A percentile compares a stretch with the other conserved stretches of the same genome.
Conservation (phyloP, 2,888 invertebrate species). For the Hylaea fasciaria region DNA sequence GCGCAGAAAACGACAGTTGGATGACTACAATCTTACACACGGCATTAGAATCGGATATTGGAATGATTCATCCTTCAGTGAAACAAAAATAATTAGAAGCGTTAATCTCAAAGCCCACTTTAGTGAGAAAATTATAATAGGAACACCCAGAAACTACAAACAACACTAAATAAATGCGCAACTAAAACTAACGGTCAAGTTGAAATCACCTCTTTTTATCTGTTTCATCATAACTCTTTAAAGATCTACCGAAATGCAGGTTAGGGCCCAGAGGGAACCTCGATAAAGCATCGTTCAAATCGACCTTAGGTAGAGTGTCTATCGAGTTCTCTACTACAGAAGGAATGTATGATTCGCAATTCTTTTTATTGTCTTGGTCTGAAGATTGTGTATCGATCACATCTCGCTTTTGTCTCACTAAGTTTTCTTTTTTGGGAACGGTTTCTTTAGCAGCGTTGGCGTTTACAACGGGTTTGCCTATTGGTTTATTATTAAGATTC, state of each 20-base stretch:
- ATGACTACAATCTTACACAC: too few relatives aligned
- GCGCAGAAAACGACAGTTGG: not conserved
- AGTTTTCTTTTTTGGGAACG: conserved; percentile 5
- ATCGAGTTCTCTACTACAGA: not conserved
- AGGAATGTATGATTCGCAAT: conserved; percentile 54
- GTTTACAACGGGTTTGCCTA: conserved; percentile 1
- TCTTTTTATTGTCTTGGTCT: conserved; percentile 62
- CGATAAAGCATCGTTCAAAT: conserved; percentile 58
- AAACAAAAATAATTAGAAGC: not conserved
- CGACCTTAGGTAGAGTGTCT: conserved; percentile 55
- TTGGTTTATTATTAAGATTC: conserved; percentile 25
- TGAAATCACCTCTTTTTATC: conserved; percentile 49
- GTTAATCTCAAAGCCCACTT: not conserved
- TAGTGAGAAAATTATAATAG: not conserved
- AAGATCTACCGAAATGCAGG: conserved; percentile 64
- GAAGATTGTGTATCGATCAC: conserved; percentile 64
- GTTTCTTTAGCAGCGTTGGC: conserved; percentile 2
- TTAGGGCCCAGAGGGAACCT: conserved; percentile 54
- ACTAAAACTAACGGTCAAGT: conserved; percentile 2
- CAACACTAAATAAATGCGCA: conserved; percentile 46
- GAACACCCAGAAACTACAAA: conserved; percentile 4
- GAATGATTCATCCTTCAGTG: too few relatives aligned
- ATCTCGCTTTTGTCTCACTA: conserved; percentile 66
- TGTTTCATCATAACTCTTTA: conserved; percentile 64
- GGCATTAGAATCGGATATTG: too few relatives aligned